phyloP scores from a whole-genome alignment of 64 coral and sea anemone species.

The Orbicella faveolata region DNA sequence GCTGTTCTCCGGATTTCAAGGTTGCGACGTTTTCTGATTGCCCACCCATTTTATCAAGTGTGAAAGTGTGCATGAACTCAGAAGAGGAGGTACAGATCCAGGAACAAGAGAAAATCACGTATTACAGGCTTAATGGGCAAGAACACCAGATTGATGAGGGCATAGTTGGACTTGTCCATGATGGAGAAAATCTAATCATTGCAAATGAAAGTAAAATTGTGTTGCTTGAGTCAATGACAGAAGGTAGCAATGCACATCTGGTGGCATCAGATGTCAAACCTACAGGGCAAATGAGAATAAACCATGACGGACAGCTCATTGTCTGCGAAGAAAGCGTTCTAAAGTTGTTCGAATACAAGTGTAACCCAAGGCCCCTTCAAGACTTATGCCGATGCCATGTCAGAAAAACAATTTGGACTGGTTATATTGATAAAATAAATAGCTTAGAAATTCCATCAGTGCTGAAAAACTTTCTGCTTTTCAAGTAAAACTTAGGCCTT shows the following conservation, averaged over 20 bases:
- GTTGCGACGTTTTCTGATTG: background rate
- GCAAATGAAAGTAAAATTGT: conserved; percentile 43
- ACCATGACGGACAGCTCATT: conserved; percentile 60
- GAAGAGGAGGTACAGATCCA: conserved; percentile 13
- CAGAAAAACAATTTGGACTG: background rate
- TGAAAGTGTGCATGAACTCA: conserved; percentile 30
- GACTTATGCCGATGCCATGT: conserved; percentile 46
- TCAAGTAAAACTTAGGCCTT: background rate
- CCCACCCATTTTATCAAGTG: background rate
- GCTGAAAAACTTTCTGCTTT: conserved; percentile 64
- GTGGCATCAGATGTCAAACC: conserved; percentile 53
- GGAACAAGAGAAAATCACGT: conserved; percentile 50
- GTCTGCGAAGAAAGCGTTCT: conserved; percentile 51
- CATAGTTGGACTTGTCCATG: conserved; percentile 49
- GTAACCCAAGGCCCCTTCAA: conserved; percentile 24
- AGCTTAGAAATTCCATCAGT: conserved; percentile 29
- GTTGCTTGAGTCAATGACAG: conserved; percentile 55
- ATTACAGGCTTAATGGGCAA: conserved; percentile 61
- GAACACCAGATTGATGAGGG: conserved; percentile 3
- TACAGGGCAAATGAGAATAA: conserved; percentile 33
- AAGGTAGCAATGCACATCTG: conserved; percentile 53
- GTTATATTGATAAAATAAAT: conserved; percentile 22
- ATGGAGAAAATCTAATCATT: conserved; percentile 76
- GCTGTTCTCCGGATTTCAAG: conserved; percentile 54
- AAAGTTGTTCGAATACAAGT: conserved; percentile 70